Conservation (phyloP, 2,797 vertebrate species). For the Ptychadena robeensis region DNA sequence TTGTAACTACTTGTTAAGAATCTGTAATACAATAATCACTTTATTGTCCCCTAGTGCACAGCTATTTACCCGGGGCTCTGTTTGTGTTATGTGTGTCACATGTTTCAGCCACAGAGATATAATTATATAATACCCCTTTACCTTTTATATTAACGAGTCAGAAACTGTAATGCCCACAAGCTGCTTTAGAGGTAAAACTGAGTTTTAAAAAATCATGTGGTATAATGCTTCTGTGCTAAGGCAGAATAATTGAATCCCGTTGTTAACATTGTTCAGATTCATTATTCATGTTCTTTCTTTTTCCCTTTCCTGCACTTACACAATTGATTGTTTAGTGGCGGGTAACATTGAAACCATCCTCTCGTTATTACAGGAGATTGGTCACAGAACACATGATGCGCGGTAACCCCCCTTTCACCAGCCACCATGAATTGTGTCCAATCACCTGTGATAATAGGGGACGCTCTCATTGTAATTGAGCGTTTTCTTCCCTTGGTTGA, state of each 20-base stretch:
- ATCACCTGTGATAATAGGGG: no score
- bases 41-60: background rate
- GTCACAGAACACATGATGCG: background rate
- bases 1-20: background rate
- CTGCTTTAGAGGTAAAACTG: background rate
- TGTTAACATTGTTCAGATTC: background rate
- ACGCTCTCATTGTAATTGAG: no score
- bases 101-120: background rate
- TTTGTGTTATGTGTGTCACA: background rate
- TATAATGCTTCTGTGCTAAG: background rate
- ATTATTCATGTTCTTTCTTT: background rate
- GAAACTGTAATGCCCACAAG: background rate
- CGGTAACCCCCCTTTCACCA: no score
- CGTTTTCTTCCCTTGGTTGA: background rate
- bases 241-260: background rate
- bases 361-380: background rate
- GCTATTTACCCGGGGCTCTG: background rate
- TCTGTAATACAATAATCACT: background rate
- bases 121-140: constrained; percentile 1
- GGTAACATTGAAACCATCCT: background rate
- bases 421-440: no score
- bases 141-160: background rate
- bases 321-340: background rate
- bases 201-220: background rate
- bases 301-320: background rate